Percentiles rank a stretch among this genome's conserved stretches.
Evolutionary conservation across 1,140 invertebrate genomes (phyloP).

Genomic region (Apis mellifera): DNA sequence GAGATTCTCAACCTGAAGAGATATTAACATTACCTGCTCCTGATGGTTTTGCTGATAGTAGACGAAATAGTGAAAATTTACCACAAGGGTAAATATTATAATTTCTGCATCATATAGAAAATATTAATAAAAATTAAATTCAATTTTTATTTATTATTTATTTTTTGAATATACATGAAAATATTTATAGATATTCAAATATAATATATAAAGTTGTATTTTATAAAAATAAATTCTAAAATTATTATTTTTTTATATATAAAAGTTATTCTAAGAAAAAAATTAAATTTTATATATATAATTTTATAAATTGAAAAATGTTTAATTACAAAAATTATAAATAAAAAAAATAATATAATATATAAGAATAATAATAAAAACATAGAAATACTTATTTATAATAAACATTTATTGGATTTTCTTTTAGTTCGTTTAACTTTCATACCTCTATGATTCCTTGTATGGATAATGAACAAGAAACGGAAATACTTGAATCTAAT

Average conservation of each 20-base stretch:
- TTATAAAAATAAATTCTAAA: not conserved
- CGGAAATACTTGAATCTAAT: slow-evolving; percentile 36
- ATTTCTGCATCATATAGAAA: slow-evolving; percentile 21
- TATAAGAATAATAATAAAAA: slow-evolving; percentile 16
- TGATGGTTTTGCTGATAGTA: slow-evolving; percentile 88
- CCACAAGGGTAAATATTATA: slow-evolving; percentile 77
- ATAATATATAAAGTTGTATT: not conserved
- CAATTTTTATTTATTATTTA: not conserved
- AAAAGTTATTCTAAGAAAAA: not conserved
- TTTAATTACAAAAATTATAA: not conserved
- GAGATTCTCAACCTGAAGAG: slow-evolving; percentile 85
- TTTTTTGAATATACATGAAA: not conserved
- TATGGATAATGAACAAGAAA: slow-evolving; percentile 44
- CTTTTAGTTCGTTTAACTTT: slow-evolving; percentile 72
- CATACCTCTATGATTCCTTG: slow-evolving; percentile 57
- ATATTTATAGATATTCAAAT: not conserved
- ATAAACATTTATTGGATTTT: not conserved
- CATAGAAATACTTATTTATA: too few species aligned
- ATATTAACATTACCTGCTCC: slow-evolving; percentile 86
- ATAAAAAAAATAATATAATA: not conserved
- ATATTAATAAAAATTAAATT: slow-evolving; percentile 15
- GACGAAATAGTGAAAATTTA: slow-evolving; percentile 85
- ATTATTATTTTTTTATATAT: not conserved
- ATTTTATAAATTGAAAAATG: not conserved
- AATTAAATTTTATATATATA: too few species aligned